Percentiles rank a stretch among this genome's conserved stretches.
These are phyloP conservation scores for Proisotoma minuta DNA, from an alignment of 2,888 invertebrate genomes.

Conservation along the genomic window DNA sequence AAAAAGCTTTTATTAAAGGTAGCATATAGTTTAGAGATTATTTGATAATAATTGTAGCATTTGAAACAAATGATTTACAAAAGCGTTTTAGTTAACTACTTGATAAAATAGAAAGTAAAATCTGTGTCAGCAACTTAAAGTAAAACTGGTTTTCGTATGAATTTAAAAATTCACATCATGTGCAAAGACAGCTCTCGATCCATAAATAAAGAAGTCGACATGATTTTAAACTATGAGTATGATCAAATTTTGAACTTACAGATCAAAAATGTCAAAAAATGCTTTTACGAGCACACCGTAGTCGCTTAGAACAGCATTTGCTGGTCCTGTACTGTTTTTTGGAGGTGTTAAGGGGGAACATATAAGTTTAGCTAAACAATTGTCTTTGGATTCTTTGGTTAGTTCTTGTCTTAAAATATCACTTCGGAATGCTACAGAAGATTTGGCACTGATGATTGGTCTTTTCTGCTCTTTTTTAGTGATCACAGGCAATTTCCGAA, in stretches of 20 bases:
- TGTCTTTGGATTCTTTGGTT: conserved; percentile 23
- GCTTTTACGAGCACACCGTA: conserved; percentile 27
- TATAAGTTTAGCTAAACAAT: conserved; percentile 29
- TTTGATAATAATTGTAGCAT: not conserved
- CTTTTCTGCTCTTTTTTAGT: not conserved
- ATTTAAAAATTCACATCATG: no score
- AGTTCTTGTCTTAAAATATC: conserved; percentile 18
- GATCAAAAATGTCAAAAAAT: conserved; percentile 34
- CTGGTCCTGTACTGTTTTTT: conserved; percentile 7
- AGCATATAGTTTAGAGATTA: no score
- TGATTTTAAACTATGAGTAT: no score
- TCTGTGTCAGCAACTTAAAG: no score
- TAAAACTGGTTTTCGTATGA: no score
- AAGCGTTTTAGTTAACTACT: no score
- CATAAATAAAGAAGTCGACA: no score
- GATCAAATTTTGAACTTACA: no score
- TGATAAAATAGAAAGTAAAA: no score
- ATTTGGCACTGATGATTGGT: not conserved
- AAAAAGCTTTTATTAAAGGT: not conserved
- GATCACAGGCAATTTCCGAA: not conserved
- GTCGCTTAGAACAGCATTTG: conserved; percentile 18
- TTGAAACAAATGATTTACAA: no score
- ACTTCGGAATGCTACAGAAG: not conserved
- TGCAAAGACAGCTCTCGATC: no score
- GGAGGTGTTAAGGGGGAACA: conserved; percentile 17